Evolutionary conservation across 1,140 invertebrate species (phyloP), one percentile per base, ranked within the genome.

Genomic region (Pachypeltis micranthus): DNA sequence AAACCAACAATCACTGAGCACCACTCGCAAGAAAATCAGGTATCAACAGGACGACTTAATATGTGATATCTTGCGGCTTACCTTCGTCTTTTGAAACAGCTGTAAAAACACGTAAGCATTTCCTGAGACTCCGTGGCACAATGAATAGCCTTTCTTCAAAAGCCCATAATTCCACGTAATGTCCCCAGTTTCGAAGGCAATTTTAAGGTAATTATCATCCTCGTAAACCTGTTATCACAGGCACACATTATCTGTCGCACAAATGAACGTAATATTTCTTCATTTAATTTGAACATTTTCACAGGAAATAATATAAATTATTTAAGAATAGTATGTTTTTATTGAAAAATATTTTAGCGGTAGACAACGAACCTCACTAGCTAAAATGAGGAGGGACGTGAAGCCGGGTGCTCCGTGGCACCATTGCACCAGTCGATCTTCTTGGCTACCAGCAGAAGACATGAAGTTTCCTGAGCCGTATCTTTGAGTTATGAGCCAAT

Each of bases 121-220:
- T 66, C 93, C 94, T 70, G 90, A 79, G 19, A 90, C 84, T 1
- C 94, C 94, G 74, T 98, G 93, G 74, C 94, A 96, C 2, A 97
- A 76, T 58, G 92, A 87, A 73, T 90, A 93, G 7, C 93, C 92
- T 77, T 96, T 96, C 65, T 78, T 83, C 16, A 93, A 76, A n/a
- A 96, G 71, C 29, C 93, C 93, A 67, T 90, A 75, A 63, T 82
- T 65, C 93, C 93, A 96, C 59, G 91, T 80, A 23, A 91, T 80
- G 60, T 93, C 85, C 19, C 82, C 85, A 71, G 85, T 88, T 67
- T 83, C 74, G 60, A 82, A 65, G 7, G 90, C 90, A 56, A 80
- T 79, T 67, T 86, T 72, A 54, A 93, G 71, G 76, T 94, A 96
- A 67, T 83, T 79, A 19, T 81, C 71, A 59, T 92, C 83, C 34